Percentiles rank a stretch among this genome's conserved stretches.
Conservation (phyloP, 2,888 invertebrate genomes). For the Odontothrips loti region DNA sequence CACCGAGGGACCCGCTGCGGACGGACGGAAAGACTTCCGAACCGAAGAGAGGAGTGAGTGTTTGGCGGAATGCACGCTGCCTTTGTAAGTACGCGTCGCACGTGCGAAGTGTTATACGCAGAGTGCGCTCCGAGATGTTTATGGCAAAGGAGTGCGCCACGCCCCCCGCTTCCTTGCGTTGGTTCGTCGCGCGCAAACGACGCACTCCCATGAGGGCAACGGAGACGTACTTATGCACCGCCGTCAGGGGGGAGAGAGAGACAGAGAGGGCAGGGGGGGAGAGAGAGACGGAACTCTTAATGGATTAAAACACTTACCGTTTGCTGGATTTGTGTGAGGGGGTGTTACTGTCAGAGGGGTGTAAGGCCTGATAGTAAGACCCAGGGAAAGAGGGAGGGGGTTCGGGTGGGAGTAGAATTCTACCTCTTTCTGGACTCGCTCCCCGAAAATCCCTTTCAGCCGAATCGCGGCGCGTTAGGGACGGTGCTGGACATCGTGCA, state of each 20-base stretch:
- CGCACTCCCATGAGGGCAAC: slow-evolving; percentile 33
- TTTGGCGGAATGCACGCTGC: too few species aligned
- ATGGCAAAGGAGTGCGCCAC: background rate
- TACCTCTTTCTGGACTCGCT: too few species aligned
- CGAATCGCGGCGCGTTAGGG: too few species aligned
- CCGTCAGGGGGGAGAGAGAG: slow-evolving; percentile 18
- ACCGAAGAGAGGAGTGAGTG: too few species aligned
- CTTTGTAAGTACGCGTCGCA: slow-evolving; percentile 30
- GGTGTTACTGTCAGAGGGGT: slow-evolving; percentile 13
- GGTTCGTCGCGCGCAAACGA: slow-evolving; percentile 17
- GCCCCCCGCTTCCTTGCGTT: background rate
- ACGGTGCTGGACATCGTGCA: too few species aligned
- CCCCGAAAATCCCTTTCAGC: too few species aligned
- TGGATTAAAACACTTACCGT: slow-evolving; percentile 26
- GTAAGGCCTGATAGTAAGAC: background rate
- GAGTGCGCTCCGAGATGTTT: slow-evolving; percentile 1
- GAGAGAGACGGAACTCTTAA: slow-evolving; percentile 32
- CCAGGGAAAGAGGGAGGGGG: background rate
- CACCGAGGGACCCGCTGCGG: too few species aligned
- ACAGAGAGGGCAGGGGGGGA: slow-evolving; percentile 35
- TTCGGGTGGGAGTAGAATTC: background rate
- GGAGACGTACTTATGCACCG: slow-evolving; percentile 33
- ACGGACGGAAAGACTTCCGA: too few species aligned
- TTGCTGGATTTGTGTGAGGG: slow-evolving; percentile 22
- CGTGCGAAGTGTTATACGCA: slow-evolving; percentile 26